phyloP scores from a whole-genome alignment of 2,888 invertebrate genomes.

The Crossocerus cetratus region DNA sequence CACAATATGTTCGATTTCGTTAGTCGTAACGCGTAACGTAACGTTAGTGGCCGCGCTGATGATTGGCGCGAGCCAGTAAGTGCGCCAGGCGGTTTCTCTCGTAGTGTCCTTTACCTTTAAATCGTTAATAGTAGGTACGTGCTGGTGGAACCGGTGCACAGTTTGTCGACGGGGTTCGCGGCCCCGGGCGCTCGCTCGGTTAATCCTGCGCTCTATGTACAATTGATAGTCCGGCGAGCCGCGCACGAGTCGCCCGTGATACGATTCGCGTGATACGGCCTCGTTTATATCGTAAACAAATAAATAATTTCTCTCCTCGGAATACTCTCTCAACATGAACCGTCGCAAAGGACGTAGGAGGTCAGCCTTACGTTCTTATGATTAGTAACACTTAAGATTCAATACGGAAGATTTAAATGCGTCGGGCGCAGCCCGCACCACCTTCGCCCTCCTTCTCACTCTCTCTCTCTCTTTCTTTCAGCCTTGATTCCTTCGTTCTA shows the following conservation, averaged over 20 bases:
- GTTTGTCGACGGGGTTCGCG: constrained; percentile 54
- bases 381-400: constrained; percentile 65
- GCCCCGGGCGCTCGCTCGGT: constrained; percentile 41
- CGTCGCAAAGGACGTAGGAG: constrained; percentile 59
- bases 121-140: constrained; percentile 51
- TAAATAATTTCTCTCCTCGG: constrained; percentile 63
- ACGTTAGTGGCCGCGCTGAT: constrained; percentile 35
- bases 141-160: constrained; percentile 45
- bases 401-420: constrained; percentile 62
- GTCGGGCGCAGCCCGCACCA: constrained; percentile 19
- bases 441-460: constrained; percentile 33
- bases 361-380: constrained; percentile 67
- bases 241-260: constrained; percentile 45
- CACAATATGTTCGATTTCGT: constrained; percentile 61
- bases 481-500: too few species aligned
- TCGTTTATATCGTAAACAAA: constrained; percentile 61
- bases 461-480: constrained; percentile 21
- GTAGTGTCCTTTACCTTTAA: constrained; percentile 26
- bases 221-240: constrained; percentile 44
- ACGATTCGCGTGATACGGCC: constrained; percentile 50
- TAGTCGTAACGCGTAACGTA: too few species aligned
- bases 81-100: constrained; percentile 41
- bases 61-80: constrained; percentile 47
- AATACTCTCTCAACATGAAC: constrained; percentile 59
- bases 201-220: constrained; percentile 31